phyloP scores from a whole-genome alignment of 2,888 invertebrate species.

The Carpatolechia fugitivella region DNA sequence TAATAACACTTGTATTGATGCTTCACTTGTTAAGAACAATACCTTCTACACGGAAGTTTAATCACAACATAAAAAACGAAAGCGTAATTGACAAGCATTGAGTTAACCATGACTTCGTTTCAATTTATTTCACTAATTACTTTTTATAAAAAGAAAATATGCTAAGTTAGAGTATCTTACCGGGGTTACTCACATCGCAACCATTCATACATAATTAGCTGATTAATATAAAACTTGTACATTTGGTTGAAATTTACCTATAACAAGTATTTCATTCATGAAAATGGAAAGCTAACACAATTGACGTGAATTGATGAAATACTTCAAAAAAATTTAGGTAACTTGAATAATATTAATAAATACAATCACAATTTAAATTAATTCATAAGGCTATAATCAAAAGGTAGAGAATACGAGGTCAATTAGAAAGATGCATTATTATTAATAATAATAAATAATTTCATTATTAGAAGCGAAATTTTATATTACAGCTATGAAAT shows the following conservation, averaged over 20 bases:
- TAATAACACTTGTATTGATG: conserved; percentile 7
- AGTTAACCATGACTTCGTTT: background rate
- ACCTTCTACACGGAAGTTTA: conserved; percentile 1
- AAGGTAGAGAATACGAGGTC: conserved; percentile 6
- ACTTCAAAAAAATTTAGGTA: background rate
- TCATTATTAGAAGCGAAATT: background rate
- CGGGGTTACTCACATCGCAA: no score
- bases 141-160: background rate
- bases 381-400: conserved; percentile 9
- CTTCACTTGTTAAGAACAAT: conserved; percentile 5
- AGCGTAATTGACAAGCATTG: conserved; percentile 16
- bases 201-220: no score
- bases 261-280: background rate
- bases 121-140: background rate
- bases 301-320: background rate
- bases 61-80: background rate
- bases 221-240: no score
- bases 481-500: conserved; percentile 6
- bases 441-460: no score
- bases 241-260: background rate
- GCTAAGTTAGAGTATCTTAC: no score
- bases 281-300: background rate
- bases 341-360: background rate
- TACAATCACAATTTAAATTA: conserved; percentile 10
- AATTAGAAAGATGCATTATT: background rate